Evolutionary conservation across 2,888 invertebrate species (phyloP), one percentile per base, ranked within the genome.

Genomic region (Drosophila neonasuta): DNA sequence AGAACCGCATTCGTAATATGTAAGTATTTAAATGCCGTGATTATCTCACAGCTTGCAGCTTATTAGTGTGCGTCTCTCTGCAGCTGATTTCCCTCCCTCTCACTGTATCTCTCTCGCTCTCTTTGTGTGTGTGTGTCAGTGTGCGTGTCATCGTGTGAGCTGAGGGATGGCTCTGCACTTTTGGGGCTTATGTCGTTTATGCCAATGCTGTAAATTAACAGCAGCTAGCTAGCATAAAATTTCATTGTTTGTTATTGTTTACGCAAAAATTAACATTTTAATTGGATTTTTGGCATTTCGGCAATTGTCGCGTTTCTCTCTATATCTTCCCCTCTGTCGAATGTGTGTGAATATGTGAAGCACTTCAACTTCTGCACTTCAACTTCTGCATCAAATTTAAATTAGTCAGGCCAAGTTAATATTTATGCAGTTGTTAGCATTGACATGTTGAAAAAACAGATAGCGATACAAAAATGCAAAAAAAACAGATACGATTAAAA

Each of bases 231-330:
- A 32, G 65, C 67, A 69, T 56, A 68, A 75, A 75, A 68, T 66
- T 67, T 55, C 66, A 72, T 68, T 77, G 62, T 67, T 74, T 75
- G 66, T 59, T 65, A 71, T 80, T 78, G 78, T 69, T 75, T 71
- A 55, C 57, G 58, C 58, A 75, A 71, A 80, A 79, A 80, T 79
- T 79, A 79, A 80, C 79, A 79, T 80, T 79, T 79, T 79, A 80
- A 80, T 79, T 79, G 79, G 68, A 78, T 78, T 75, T 80, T 71
- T 39, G 45, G 15, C 59, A 66, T 64, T 69, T 66, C 20, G 10
- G 11, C 46, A 36, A 62, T 60, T 42, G 54, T 32, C 29, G 32
- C 63, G 30, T 20, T 13, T 10, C 41, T 4, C 17, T 3, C 30
- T 11, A 2, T n/a, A 17, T 10, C 9, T 24, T 7, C 1, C 2